phyloP scores from a whole-genome alignment of 2,113 vertebrate genomes.

The Pygathrix nemaeus region DNA sequence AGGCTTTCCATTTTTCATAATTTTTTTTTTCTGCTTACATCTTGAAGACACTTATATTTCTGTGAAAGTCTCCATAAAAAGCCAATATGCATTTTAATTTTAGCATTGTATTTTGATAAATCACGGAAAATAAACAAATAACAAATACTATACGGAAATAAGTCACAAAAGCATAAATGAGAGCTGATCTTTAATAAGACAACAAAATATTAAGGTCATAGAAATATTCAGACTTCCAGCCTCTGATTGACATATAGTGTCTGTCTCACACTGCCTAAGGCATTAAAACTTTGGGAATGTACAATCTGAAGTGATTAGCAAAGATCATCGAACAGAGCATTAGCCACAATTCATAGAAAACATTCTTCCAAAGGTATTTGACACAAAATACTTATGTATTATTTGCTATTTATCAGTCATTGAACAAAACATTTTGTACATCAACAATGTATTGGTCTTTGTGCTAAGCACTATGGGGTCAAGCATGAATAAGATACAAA shows the following conservation, averaged over 20 bases:
- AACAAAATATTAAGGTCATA: background rate
- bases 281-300: background rate
- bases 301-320: background rate
- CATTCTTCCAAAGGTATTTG: conserved; percentile 15
- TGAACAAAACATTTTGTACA: background rate
- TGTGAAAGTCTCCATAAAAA: background rate
- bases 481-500: background rate
- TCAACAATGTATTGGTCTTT: background rate
- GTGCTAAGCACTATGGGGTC: background rate
- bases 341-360: background rate
- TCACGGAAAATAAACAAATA: background rate
- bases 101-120: conserved; percentile 33
- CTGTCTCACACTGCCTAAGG: conserved; percentile 20
- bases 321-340: background rate
- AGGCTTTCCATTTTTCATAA: background rate
- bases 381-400: background rate
- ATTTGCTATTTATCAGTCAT: background rate
- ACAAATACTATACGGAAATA: background rate
- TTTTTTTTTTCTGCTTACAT: background rate
- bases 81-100: conserved; percentile 6
- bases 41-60: background rate
- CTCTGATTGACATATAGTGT: background rate
- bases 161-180: background rate
- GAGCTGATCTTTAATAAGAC: background rate
- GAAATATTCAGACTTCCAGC: conserved; percentile 50